phyloP scores from a whole-genome alignment of 1,140 invertebrate species.

The Drosophila takahashii region DNA sequence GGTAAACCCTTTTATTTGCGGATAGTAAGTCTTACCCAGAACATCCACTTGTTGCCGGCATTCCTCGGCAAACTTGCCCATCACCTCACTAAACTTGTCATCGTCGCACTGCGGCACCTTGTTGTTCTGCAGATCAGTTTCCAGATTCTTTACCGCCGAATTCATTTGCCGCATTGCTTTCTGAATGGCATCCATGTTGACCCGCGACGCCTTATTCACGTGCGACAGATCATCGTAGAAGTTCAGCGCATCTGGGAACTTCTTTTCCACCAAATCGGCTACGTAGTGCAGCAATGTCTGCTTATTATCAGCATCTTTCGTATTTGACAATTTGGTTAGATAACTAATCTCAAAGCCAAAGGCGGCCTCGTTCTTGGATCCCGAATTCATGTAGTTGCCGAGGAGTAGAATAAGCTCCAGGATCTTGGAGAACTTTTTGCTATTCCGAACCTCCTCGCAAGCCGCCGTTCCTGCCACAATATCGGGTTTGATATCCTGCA shows the following conservation, averaged over 20 bases:
- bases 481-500: slow-evolving; percentile 96
- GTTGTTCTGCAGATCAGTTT: slow-evolving; percentile 94
- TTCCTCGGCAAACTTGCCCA: slow-evolving; percentile 92
- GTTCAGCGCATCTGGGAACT: slow-evolving; percentile 93
- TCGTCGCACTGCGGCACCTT: slow-evolving; percentile 90
- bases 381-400: slow-evolving; percentile 98
- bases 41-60: slow-evolving; percentile 94
- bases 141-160: slow-evolving; percentile 92
- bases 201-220: slow-evolving; percentile 92
- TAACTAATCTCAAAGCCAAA: slow-evolving; percentile 99
- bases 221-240: slow-evolving; percentile 96
- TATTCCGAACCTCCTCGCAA: slow-evolving; percentile 96
- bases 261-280: slow-evolving; percentile 94
- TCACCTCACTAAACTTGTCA: slow-evolving; percentile 93
- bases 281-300: slow-evolving; percentile 97
- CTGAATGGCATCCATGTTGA: slow-evolving; percentile 94
- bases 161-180: slow-evolving; percentile 95
- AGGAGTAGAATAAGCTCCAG: slow-evolving; percentile 95
- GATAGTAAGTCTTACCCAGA: slow-evolving; percentile 86
- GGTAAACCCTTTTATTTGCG: neutral
- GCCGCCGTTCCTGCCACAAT: slow-evolving; percentile 97
- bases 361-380: slow-evolving; percentile 96
- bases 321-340: slow-evolving; percentile 96
- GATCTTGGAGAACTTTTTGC: slow-evolving; percentile 95
- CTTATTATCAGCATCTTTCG: slow-evolving; percentile 97